Base-by-base conservation (phyloP, 2,113 vertebrate species). In the Nestor notabilis region DNA sequence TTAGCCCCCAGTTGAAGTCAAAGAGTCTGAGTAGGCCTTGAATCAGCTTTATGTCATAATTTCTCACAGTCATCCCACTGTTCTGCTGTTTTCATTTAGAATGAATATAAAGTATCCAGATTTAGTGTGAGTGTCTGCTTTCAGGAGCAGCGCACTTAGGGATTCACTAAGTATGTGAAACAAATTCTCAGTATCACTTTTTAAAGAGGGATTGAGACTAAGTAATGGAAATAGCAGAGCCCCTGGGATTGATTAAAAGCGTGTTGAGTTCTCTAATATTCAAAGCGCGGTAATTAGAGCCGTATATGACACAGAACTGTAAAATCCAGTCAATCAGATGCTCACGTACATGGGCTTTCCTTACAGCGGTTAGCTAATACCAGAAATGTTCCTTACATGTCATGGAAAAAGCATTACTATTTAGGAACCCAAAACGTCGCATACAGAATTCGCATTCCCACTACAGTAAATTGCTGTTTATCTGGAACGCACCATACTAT, bases 21-120 rank as follows among this genome's bases (percentile, higher is more conserved):
- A 84, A 90, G 72, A 79, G 76, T 77, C 89, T 96, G 93, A 93
- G 91, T 28, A 53, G 68, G 33, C 41, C 77, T 76, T 96, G 97
- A 97, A 78, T 96, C 96, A 97, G 96, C 78, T 90, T 95, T 90
- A 95, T 74, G 95, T 91, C 94, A 68, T 70, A 24, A 25, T 91
- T 80, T 75, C 44, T 95, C 65, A 90, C 83, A 89, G 92, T 77
- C 93, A 91, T 96, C 85, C 58, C 55, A 46, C 64, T 84, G 78
- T 87, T 94, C 90, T 70, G 29, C 70, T 93, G 77, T 82, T 94
- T 93, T 92, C 66, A 61, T 77, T 70, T 83, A 85, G 68, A 89
- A 82, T 56, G 46, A 82, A 72, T 89, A 89, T 74, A 84, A 90
- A 92, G 43, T 28, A 77, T 90, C 82, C 64, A 61, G 55, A 86